phyloP scores from a whole-genome alignment of 2,888 invertebrate species.

The Cryptocephalus moraei region DNA sequence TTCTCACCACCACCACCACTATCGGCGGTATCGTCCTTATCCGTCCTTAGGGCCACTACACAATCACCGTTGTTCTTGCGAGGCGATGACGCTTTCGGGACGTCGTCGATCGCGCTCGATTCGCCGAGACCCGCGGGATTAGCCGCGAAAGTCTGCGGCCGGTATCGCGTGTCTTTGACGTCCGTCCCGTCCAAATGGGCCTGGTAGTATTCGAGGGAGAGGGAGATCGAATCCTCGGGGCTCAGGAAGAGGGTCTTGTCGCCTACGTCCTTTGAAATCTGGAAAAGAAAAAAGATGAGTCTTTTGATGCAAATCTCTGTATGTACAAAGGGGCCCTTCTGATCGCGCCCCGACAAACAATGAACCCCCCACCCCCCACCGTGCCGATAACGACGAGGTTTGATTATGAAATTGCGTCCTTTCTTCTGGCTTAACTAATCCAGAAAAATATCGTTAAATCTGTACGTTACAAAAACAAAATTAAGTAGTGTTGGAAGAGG shows the following conservation, averaged over 20 bases:
- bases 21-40: slow-evolving; percentile 6
- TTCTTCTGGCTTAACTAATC: no score
- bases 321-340: neutral
- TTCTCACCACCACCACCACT: slow-evolving; percentile 12
- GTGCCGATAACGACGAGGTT: no score
- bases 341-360: no score
- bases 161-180: neutral
- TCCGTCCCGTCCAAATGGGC: slow-evolving; percentile 27
- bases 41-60: neutral
- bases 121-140: slow-evolving; percentile 7
- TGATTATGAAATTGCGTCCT: no score
- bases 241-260: slow-evolving; percentile 40
- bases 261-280: slow-evolving; percentile 22
- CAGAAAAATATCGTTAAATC: no score
- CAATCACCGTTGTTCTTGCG: neutral
- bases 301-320: neutral
- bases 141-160: slow-evolving; percentile 1
- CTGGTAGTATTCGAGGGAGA: slow-evolving; percentile 53
- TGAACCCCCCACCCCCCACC: no score
- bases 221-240: slow-evolving; percentile 58
- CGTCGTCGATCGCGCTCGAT: slow-evolving; percentile 5
- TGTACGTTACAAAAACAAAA: no score
- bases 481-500: no score
- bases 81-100: slow-evolving; percentile 5
- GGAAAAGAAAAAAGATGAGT: slow-evolving; percentile 1